phyloP scores from a whole-genome alignment of 2,113 vertebrate genomes.

The Pangasianodon gigas region DNA sequence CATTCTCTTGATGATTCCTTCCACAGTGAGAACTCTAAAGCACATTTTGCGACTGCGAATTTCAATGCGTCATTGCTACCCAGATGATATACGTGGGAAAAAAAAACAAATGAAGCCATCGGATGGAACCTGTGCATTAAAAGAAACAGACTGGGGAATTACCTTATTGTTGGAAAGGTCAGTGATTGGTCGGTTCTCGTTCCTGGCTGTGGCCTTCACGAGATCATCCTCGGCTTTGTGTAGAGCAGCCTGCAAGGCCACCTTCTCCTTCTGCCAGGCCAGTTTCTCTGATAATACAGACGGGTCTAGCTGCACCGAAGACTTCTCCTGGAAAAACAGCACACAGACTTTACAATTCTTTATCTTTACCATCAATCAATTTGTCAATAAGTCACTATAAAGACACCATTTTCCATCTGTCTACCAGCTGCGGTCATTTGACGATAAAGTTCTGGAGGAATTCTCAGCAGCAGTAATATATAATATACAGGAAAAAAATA shows the following conservation, averaged over 20 bases:
- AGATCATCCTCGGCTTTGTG: slow-evolving; percentile 69
- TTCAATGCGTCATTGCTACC: not conserved
- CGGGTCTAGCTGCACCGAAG: slow-evolving; percentile 33
- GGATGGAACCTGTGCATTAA: not conserved
- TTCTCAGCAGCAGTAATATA: not conserved
- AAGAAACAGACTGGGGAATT: slow-evolving; percentile 19
- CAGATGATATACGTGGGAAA: not conserved
- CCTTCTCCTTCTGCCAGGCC: slow-evolving; percentile 67
- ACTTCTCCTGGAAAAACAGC: slow-evolving; percentile 23
- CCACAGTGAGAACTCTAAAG: not conserved
- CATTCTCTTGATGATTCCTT: not conserved
- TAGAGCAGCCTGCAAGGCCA: slow-evolving; percentile 53
- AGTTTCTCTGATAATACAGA: slow-evolving; percentile 64
- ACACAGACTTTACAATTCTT: not conserved
- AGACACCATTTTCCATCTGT: not conserved
- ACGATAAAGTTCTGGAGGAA: not conserved
- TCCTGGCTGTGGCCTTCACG: slow-evolving; percentile 60
- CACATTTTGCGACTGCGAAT: not conserved
- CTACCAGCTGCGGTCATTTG: too few relatives aligned
- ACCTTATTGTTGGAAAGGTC: slow-evolving; percentile 77
- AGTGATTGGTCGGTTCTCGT: slow-evolving; percentile 70
- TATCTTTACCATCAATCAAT: too few relatives aligned
- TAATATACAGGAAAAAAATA: not conserved
- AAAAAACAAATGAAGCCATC: not conserved
- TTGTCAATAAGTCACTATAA: not conserved